Base-by-base conservation (phyloP, 2,888 invertebrate genomes). In the Lacanobia oleracea region DNA sequence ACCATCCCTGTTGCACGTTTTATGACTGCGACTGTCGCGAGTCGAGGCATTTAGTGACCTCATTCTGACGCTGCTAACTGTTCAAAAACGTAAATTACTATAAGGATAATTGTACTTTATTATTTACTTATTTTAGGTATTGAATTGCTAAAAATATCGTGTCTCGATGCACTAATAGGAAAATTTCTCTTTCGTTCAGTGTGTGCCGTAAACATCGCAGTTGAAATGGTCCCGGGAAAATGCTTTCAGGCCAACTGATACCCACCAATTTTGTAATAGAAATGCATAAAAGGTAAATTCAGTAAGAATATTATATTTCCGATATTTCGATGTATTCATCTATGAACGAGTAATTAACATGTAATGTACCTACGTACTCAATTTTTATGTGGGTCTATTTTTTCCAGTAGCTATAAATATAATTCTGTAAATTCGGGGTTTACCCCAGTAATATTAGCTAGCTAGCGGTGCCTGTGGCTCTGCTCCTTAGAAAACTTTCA, bases 141-240 rank as follows among this genome's bases (percentile, higher is more conserved):
- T 43, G 18, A 50, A 43, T 65, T 57, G 56, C 18, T 45, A 57
- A 64, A 60, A 64, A 64, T 81, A 56, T 51, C 54, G 48, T 67
- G 53, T 59, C 27, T 62, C 56, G 73, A 57, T 73, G 67, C 79
- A 79, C 87, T 93, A 93, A 93, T 86, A 77, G 81, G 79, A 79
- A 69, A 76, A 82, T 93, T 93, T 94, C 88, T 93, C 86, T 94
- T 92, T 91, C 91, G 91, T 93, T 88, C 90, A 95, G 95, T 95
- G 95, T 87, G 94, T 94, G 95, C 95, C 95, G 94, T 94, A 90
- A 86, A 72, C 82, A 72, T 66, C 79, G 86, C 77, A 67, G 84
- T 80, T 72, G 69, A 76, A 80, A 48, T 48, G 48, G 48, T 48
- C 74, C 77, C 65, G 82, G 71, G 75, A 63, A 76, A 67, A 62